These are phyloP conservation scores for Abrostola triplasia DNA, from an alignment of 2,888 invertebrate species.

Conservation along the genomic window DNA sequence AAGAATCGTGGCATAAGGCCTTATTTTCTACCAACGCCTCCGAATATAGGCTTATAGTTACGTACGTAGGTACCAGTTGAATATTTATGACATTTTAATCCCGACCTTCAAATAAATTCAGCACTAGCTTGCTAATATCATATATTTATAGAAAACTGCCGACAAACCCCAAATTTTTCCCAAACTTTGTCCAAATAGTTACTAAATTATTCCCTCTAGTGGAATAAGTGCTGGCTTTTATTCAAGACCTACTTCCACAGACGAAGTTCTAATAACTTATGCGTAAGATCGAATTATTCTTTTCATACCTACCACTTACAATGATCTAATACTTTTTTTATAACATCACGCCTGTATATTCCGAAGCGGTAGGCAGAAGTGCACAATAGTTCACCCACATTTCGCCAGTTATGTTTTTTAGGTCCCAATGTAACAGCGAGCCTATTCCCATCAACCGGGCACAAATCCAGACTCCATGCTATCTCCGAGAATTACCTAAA, in stretches of 20 bases:
- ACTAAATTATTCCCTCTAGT: conserved; percentile 37
- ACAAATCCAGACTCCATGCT: too few relatives aligned
- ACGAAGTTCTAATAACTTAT: conserved; percentile 23
- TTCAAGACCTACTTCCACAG: conserved; percentile 26
- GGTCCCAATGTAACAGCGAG: too few relatives aligned
- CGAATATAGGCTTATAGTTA: not conserved
- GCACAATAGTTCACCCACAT: too few relatives aligned
- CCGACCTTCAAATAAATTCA: not conserved
- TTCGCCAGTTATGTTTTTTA: too few relatives aligned
- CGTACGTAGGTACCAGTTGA: not conserved
- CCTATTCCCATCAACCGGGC: too few relatives aligned
- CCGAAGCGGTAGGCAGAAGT: too few relatives aligned
- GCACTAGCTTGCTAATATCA: not conserved
- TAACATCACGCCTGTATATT: too few relatives aligned
- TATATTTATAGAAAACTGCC: not conserved
- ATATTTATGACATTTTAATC: not conserved
- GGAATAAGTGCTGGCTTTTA: conserved; percentile 27
- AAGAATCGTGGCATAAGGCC: too few relatives aligned
- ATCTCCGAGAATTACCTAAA: too few relatives aligned
- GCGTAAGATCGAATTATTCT: conserved; percentile 11
- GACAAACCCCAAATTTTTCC: conserved; percentile 3
- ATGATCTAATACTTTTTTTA: conserved; percentile 27
- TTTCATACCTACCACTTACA: conserved; percentile 10
- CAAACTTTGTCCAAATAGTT: conserved; percentile 17
- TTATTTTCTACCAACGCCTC: not conserved